These are phyloP conservation scores for Delichon dasypus DNA, from an alignment of 2,797 vertebrate species.

Conservation along the genomic window DNA sequence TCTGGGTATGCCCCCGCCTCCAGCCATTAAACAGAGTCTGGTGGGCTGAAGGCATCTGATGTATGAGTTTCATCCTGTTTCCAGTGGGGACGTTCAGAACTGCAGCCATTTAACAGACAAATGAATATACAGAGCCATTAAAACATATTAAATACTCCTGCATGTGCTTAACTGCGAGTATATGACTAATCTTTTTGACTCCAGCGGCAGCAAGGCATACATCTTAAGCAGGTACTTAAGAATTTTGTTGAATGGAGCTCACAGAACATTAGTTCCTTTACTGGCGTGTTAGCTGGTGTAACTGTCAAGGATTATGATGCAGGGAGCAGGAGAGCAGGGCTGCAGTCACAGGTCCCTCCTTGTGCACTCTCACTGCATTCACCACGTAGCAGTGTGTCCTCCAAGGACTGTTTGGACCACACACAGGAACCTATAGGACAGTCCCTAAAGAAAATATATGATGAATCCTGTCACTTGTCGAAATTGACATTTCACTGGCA, in stretches of 20 bases:
- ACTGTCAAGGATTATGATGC: not conserved
- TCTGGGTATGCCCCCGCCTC: not conserved
- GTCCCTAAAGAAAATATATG: not conserved
- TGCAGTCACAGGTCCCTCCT: not conserved
- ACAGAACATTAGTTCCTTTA: not conserved
- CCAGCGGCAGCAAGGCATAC: not conserved
- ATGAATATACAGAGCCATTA: slow-evolving; percentile 43
- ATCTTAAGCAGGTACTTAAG: slow-evolving; percentile 31
- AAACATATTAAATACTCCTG: slow-evolving; percentile 20
- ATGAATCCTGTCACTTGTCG: not conserved
- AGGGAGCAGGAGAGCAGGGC: not conserved
- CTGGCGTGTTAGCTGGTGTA: not conserved
- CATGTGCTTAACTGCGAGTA: slow-evolving; percentile 11
- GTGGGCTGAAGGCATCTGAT: not conserved
- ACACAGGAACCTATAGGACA: not conserved
- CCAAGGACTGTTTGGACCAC: not conserved
- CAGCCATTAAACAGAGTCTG: not conserved
- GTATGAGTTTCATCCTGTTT: slow-evolving; percentile 12
- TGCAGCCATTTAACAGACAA: slow-evolving; percentile 29
- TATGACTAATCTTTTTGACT: slow-evolving; percentile 16
- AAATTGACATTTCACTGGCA: not conserved
- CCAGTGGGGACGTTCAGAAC: not conserved
- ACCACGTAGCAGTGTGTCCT: accelerated
- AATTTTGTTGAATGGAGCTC: slow-evolving; percentile 17
- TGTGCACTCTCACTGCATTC: not conserved